A percentile compares a stretch with the other conserved stretches of the same genome.
Evolutionary conservation across 2,797 vertebrate species (phyloP).

Genomic region (Corythornis leucogaster): DNA sequence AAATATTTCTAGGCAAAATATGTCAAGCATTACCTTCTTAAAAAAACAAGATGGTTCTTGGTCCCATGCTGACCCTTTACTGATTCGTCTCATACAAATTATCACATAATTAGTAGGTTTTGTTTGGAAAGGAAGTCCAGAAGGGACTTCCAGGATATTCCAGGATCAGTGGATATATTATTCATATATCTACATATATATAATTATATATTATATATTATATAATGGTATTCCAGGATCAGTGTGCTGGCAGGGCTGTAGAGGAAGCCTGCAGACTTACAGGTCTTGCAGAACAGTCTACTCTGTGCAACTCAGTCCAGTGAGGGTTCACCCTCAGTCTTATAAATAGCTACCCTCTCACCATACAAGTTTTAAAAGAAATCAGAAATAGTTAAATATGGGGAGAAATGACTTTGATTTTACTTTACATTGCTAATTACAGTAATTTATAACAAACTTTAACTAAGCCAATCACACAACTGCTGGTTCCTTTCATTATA

Average conservation of each 20-base stretch:
- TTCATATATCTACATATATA: too few species aligned
- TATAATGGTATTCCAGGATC: not conserved
- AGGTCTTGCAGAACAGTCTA: not conserved
- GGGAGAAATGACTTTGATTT: not conserved
- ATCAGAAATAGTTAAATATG: not conserved
- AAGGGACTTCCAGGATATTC: too few species aligned
- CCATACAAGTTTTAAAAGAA: not conserved
- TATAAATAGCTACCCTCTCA: not conserved
- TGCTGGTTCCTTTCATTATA: not conserved
- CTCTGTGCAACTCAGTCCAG: not conserved
- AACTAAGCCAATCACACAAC: not conserved
- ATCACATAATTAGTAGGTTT: not conserved
- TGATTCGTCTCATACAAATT: not conserved
- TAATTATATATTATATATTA: too few species aligned
- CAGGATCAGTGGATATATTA: too few species aligned
- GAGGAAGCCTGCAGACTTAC: not conserved
- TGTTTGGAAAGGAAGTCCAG: not conserved
- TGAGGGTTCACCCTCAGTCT: not conserved
- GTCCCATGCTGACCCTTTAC: not conserved
- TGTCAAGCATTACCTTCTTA: not conserved
- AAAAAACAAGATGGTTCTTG: not conserved
- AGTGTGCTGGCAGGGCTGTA: not conserved
- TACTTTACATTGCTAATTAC: not conserved
- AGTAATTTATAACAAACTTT: not conserved
- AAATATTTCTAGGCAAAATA: not conserved